A percentile compares a stretch with the other conserved stretches of the same genome.
phyloP scores from a whole-genome alignment of 2,888 invertebrate genomes.

The Spatulosminthurus flaviceps region DNA sequence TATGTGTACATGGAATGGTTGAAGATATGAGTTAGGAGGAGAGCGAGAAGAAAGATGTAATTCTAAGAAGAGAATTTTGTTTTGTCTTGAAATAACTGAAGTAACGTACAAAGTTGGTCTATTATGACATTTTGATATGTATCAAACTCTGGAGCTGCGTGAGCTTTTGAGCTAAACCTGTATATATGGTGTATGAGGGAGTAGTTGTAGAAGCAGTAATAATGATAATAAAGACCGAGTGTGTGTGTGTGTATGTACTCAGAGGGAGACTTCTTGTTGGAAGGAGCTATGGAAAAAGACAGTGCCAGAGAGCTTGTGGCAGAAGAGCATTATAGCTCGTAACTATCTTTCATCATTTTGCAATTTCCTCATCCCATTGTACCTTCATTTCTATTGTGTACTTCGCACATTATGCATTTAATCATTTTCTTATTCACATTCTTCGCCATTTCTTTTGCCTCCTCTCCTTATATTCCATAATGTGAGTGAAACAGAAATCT shows the following conservation, averaged over 20 bases:
- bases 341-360: slow-evolving; percentile 44
- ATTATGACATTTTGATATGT: slow-evolving; percentile 29
- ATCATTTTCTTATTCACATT: slow-evolving; percentile 43
- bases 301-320: slow-evolving; percentile 4
- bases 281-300: slow-evolving; percentile 22
- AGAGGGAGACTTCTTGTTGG: background rate
- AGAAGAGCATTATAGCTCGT: slow-evolving; percentile 25
- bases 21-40: background rate
- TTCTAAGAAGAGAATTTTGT: background rate
- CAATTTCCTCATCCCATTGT: slow-evolving; percentile 46
- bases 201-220: background rate
- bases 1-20: background rate
- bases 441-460: slow-evolving; percentile 32
- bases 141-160: slow-evolving; percentile 8
- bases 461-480: slow-evolving; percentile 20
- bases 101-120: background rate
- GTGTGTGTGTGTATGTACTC: background rate
- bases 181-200: background rate
- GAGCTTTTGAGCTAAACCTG: slow-evolving; percentile 5
- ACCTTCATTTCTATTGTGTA: slow-evolving; percentile 33
- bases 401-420: slow-evolving; percentile 46
- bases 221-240: background rate
- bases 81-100: slow-evolving; percentile 19
- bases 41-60: too few species aligned
- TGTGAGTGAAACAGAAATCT: slow-evolving; percentile 19